Conservation (phyloP, 2,113 vertebrate genomes). For the Tragulus kanchil region DNA sequence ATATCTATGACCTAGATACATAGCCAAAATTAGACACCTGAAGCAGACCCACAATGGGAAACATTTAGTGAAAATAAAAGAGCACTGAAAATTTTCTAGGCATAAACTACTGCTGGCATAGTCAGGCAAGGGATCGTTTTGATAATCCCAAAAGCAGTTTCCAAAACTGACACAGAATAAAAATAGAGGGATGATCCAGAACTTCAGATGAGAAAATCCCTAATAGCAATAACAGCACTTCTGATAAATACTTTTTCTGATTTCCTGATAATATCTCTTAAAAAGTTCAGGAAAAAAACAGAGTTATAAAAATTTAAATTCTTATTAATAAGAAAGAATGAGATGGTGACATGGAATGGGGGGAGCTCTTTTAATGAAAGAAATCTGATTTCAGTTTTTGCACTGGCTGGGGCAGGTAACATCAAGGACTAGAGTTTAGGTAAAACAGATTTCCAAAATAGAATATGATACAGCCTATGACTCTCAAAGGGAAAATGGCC, state of each 20-base stretch:
- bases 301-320: not conserved
- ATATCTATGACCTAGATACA: not conserved
- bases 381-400: not conserved
- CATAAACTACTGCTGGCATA: not conserved
- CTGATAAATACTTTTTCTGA: not conserved
- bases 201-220: not conserved
- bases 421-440: not conserved
- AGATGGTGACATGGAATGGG: not conserved
- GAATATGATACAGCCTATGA: not conserved
- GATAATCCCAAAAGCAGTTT: not conserved
- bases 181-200: not conserved
- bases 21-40: not conserved
- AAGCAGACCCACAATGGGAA: not conserved
- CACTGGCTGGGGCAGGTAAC: not conserved
- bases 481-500: not conserved
- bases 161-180: not conserved
- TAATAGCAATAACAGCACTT: not conserved
- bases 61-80: not conserved
- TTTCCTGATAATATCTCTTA: not conserved
- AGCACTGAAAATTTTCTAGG: not conserved
- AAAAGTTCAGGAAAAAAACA: slow-evolving; percentile 18
- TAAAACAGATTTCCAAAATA: not conserved
- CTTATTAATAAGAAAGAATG: not conserved
- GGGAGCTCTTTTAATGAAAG: not conserved
- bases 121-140: not conserved